Base-by-base conservation (phyloP, 2,113 vertebrate species). In the Anthoscopus minutus region DNA sequence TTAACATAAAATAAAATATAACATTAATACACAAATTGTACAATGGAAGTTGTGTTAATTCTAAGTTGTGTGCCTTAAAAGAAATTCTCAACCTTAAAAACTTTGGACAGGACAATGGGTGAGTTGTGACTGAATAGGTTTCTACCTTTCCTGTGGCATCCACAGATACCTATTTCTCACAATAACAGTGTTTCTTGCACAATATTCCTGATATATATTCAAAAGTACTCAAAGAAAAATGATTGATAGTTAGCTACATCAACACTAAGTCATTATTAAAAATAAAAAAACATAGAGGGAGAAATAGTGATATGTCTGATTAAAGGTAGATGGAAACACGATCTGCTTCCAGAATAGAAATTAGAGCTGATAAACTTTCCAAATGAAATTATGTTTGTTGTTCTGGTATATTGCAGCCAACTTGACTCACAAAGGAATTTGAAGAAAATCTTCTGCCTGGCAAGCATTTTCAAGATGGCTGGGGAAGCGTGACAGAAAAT, bases 301-400 rank as follows among this genome's bases (percentile, higher is more conserved):
- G 4, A 2, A 17, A 6, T 31, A 77, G 48, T 44, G 85, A 79
- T 81, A 76, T 79, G 51, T 79, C 87, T 95, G 83, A 31, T 58
- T 97, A 89, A 94, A 94, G 72, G 54, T 66, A 93, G 81, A 89
- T 0, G 16, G 45, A 87, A 96, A 38, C 25, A 56, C 27, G n/a
- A 94, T 89, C 66, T 90, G 60, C 61, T 97, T 95, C 92, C 60
- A 83, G 84, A 85, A 79, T 27, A 83, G 83, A 94, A 96, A 92
- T 92, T 95, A 95, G 81, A 92, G 51, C 47, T 38, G 78, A 95
- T 96, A 92, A 96, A 64, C 48, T 95, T 95, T 96, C 67, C 54
- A 85, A 91, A 95, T 72, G 71, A 89, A 86, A 93, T 85, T 64
- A 48, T 22, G 3, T 87, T 94, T 33, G 38, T 56, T 77, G 62